These are phyloP conservation scores for Arnoldichthys spilopterus DNA, from an alignment of 2,797 vertebrate genomes.

Conservation along the genomic window DNA sequence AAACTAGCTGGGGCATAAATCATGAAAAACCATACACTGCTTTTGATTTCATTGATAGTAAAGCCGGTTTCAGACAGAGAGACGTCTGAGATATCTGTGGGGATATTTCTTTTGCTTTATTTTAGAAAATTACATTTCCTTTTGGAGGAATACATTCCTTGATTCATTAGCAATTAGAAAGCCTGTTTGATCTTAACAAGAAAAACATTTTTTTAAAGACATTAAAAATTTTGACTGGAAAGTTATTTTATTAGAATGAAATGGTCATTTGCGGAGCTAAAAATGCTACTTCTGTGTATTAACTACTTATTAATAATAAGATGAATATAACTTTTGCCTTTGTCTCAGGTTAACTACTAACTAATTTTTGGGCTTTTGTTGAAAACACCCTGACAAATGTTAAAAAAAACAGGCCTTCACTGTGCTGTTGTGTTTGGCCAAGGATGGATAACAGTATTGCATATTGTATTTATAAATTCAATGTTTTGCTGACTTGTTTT, in stretches of 20 bases:
- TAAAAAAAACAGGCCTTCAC: no score
- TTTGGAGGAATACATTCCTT: not conserved
- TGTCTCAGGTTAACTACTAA: no score
- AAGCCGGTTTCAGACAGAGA: not conserved
- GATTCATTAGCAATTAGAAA: not conserved
- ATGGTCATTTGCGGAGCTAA: not conserved
- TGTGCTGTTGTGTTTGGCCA: not conserved
- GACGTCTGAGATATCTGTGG: no score
- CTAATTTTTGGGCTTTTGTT: no score
- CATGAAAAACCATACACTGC: not conserved
- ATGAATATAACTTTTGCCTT: not conserved
- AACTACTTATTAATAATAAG: not conserved
- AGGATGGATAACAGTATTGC: not conserved
- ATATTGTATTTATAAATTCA: not conserved
- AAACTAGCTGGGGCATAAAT: not conserved
- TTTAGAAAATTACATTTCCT: no score
- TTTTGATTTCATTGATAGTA: not conserved
- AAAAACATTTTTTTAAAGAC: not conserved
- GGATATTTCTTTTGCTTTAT: not conserved
- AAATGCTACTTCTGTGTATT: no score
- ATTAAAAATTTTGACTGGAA: not conserved
- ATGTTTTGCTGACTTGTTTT: not conserved
- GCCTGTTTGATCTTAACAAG: not conserved
- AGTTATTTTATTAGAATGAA: not conserved
- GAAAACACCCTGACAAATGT: no score